Percentiles rank a stretch among this genome's conserved stretches.
Conservation (phyloP, 2,888 invertebrate species). For the Eupithecia subumbrata region DNA sequence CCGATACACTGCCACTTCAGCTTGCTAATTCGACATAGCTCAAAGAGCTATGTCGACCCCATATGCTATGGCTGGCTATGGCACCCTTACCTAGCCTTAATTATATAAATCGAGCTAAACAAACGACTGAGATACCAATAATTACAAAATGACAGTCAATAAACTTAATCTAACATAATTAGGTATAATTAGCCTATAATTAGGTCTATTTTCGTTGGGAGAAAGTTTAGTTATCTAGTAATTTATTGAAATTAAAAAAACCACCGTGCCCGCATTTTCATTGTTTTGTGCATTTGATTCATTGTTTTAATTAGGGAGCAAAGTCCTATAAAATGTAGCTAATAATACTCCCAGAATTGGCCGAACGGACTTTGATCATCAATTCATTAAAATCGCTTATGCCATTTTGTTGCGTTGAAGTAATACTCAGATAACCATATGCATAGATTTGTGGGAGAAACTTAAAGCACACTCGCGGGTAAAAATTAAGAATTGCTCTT, state of each 20-base stretch:
- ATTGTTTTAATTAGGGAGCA: background rate
- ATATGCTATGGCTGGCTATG: too few species aligned
- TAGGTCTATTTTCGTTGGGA: too few species aligned
- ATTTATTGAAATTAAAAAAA: background rate
- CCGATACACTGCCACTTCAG: too few species aligned
- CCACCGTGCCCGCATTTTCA: background rate
- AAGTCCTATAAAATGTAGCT: background rate
- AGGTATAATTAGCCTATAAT: too few species aligned
- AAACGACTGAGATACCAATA: background rate
- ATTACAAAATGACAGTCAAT: background rate
- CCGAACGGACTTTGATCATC: too few species aligned
- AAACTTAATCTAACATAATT: background rate
- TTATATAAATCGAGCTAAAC: background rate
- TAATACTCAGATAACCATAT: background rate
- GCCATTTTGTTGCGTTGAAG: too few species aligned
- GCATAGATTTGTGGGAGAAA: background rate
- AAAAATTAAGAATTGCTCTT: background rate
- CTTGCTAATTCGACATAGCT: too few species aligned
- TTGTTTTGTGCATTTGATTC: background rate
- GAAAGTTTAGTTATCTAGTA: too few species aligned
- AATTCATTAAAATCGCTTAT: too few species aligned
- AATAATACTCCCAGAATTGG: too few species aligned
- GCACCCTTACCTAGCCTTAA: background rate
- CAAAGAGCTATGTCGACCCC: too few species aligned
- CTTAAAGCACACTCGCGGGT: background rate